These are phyloP conservation scores for Elmis aenea DNA, from an alignment of 2,888 invertebrate species.

Conservation along the genomic window DNA sequence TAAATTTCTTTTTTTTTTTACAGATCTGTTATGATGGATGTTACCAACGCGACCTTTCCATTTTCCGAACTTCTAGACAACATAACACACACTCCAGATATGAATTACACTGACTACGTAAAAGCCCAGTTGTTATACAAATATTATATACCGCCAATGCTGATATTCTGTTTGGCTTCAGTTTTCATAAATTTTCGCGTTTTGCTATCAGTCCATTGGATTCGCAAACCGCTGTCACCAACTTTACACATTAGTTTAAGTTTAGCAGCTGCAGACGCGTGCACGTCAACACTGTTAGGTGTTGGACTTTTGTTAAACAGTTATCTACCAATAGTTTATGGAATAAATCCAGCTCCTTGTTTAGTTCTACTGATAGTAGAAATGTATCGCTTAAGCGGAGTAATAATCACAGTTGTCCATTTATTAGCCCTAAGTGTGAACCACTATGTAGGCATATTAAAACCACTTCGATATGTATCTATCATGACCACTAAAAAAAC, in stretches of 20 bases:
- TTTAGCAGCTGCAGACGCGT: constrained; percentile 55
- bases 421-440: constrained; percentile 59
- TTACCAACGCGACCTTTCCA: too few species aligned
- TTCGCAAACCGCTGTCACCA: constrained; percentile 52
- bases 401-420: constrained; percentile 59
- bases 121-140: constrained; percentile 16
- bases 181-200: constrained; percentile 53
- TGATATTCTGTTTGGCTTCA: constrained; percentile 51
- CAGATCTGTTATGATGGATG: too few species aligned
- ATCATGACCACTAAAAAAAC: constrained; percentile 53
- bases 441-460: constrained; percentile 56
- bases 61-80: too few species aligned
- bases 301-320: constrained; percentile 53
- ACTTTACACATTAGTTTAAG: constrained; percentile 57
- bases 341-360: constrained; percentile 21
- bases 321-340: constrained; percentile 45
- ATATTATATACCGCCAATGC: constrained; percentile 38
- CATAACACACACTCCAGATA: too few species aligned
- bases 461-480: constrained; percentile 59
- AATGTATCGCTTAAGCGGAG: constrained; percentile 52
- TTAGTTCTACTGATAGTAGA: constrained; percentile 37
- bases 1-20: too few species aligned
- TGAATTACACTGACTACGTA: too few species aligned
- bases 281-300: constrained; percentile 51
- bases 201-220: constrained; percentile 52